Base-by-base conservation (phyloP, 2,797 vertebrate species). In the Gymnodraco acuticeps region DNA sequence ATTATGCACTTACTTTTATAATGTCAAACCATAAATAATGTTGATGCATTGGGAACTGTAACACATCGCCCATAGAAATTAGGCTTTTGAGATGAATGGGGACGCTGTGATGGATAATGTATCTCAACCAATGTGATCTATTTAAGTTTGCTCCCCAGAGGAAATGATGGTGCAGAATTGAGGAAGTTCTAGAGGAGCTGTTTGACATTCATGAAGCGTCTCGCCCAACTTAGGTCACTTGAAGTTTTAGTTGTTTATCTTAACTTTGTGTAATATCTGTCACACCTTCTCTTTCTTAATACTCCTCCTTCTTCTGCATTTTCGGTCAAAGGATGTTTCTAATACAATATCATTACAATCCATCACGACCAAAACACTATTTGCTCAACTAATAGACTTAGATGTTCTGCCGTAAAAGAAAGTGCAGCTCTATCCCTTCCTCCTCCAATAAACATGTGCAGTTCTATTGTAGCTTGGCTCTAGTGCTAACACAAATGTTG, bases 1-100 rank as follows among this genome's bases (percentile, higher is more conserved):
- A 95, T 96, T 95, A 96, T 95, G 94, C 92, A 95, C 91, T 93
- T 95, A 93, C 93, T 95, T 95, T 95, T 94, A 93, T 94, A 95
- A 94, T 95, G 93, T 93, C 90, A 93, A 91, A 92, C 91, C 93
- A 95, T 96, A 95, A 95, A 96, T 95, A 95, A 95, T 91, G 86
- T 89, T 93, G 91, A 94, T 94, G 92, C 90, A 94, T 93, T 84
- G 89, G 92, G 92, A 94, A 91, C 88, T 91, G 90, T 89, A 92
- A 92, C 88, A 89, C 92, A 92, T 94, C 90, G 88, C 79, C 93
- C 92, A 92, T 90, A 90, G 93, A 93, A 93, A 93, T 91, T 92
- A 93, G 92, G 91, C 90, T 88, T 94, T 93, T 88, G 79, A 93
- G 93, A 93, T 91, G 88, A 95, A 94, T 92, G 91, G 77, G 93